Evolutionary conservation across 1,140 invertebrate species (phyloP).

Genomic region (Eufriesea mexicana): DNA sequence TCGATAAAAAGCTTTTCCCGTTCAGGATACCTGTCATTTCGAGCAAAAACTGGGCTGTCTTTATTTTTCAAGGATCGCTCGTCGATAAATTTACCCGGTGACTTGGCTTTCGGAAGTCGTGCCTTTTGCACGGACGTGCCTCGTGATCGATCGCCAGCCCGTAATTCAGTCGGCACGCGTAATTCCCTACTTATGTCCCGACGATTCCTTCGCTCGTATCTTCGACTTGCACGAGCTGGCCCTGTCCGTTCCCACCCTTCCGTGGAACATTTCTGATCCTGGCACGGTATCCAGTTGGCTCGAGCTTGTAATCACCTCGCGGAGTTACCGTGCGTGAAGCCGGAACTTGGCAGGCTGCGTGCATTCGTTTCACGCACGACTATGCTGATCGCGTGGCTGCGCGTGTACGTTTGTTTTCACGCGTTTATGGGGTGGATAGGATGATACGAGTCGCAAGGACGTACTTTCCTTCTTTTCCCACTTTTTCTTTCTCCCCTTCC

Average conservation of each 20-base stretch:
- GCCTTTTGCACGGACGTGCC: slow-evolving; percentile 35
- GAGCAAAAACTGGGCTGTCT: slow-evolving; percentile 32
- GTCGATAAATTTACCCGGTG: slow-evolving; percentile 48
- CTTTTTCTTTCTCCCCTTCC: neutral
- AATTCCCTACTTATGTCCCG: slow-evolving; percentile 67
- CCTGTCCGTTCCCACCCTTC: neutral
- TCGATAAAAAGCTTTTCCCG: neutral
- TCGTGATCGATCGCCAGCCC: slow-evolving; percentile 40
- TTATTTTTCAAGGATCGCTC: slow-evolving; percentile 53
- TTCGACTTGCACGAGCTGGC: slow-evolving; percentile 13
- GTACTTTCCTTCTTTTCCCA: neutral
- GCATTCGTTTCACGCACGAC: slow-evolving; percentile 66
- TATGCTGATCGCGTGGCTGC: slow-evolving; percentile 29
- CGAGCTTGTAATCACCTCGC: slow-evolving; percentile 72
- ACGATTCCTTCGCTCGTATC: slow-evolving; percentile 54
- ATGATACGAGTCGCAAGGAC: neutral
- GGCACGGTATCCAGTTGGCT: slow-evolving; percentile 76
- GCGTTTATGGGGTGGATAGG: neutral
- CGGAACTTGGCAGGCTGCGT: slow-evolving; percentile 71
- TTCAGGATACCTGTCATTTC: slow-evolving; percentile 2
- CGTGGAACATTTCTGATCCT: slow-evolving; percentile 61
- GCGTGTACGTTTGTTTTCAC: slow-evolving; percentile 14
- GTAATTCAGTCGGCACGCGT: slow-evolving; percentile 63
- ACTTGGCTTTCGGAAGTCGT: slow-evolving; percentile 11
- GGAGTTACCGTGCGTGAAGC: slow-evolving; percentile 75